Base-by-base conservation (phyloP, 2,888 invertebrate species). In the Latrodectus elegans region DNA sequence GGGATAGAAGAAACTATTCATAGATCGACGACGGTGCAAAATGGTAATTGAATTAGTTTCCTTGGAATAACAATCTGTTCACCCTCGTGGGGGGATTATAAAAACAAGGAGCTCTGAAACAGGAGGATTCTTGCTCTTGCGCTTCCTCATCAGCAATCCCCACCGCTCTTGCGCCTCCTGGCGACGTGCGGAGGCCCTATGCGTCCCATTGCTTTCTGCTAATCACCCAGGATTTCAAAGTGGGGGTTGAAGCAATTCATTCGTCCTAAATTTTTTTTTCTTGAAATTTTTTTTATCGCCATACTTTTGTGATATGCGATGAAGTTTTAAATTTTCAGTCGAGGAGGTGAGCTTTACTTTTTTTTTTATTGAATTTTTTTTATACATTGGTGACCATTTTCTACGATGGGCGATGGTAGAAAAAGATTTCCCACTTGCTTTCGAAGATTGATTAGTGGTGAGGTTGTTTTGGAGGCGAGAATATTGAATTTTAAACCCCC, bases 21-120 rank as follows among this genome's bases (percentile, higher is more conserved):
- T 85, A 85, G 85, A 80, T 85, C 86, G 76, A 70, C 80, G 73
- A 73, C 78, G 84, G 85, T 85, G 85, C 85, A 85, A 85, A 85
- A 85, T 85, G 85, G 85, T 86, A 86, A 86, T 86, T 81, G 86
- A 86, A 81, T 86, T 86, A 86, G 81, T 67, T 81, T 76, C 76
- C 81, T 80, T 76, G 86, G 76, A 86, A 86, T 86, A 86, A 86
- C 86, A 86, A 86, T 86, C 86, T 86, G 86, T 86, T 86, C 86
- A 85, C 64, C 60, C 67, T 65, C 51, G 49, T 38, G 71, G 86
- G 79, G 77, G 80, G 85, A 81, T 86, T 86, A 86, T 81, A 86
- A 86, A 86, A 86, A 86, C 86, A 86, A 81, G 81, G 77, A 76
- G 67, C 52, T 53, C 53, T 26, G 15, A 14, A 15, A 67, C 14